Base-by-base conservation (phyloP, 2,113 vertebrate species). In the Beaufortia kweichowensis region DNA sequence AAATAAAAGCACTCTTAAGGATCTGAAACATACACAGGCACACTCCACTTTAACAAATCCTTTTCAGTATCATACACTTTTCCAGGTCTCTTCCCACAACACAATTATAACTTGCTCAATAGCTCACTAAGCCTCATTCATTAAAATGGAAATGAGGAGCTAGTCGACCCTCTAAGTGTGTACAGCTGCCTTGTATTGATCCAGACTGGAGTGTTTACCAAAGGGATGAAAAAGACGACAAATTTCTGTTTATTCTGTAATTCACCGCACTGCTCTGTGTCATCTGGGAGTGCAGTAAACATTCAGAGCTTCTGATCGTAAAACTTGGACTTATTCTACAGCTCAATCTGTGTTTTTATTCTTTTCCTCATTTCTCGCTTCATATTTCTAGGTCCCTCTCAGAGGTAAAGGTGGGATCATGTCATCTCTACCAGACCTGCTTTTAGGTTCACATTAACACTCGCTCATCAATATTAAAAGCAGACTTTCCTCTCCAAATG, bases 381-480 rank as follows among this genome's bases (percentile, higher is more conserved):
- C 2, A 59, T 72, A 59, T 59, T 72, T 57, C 56, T 1, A 55
- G 48, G 17, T 8, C 69, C 31, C 8, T 59, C 23, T 72, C 15
- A 35, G 48, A 83, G 55, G 46, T 76, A 28, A 15, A 64, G 72
- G 31, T 29, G 67, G 39, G 60, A 77, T 79, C 76, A 72, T 62
- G 72, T 70, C 60, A 50, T 77, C 31, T 50, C 46, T 41, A 61
- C 57, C 14, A 61, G 69, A 39, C 21, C 41, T 69, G 59, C 77
- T 76, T 74, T 77, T 87, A 84, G 62, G 26, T 56, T 62, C 68
- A 75, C 75, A 79, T 85, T 81, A 85, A 85, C 35, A 80, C 57
- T 61, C 79, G 75, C 80, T 85, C 86, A 82, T 86, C 81, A 83
- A 79, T 33, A 81, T 86, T 87, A 84, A 87, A 77, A 62, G 68